phyloP scores from a whole-genome alignment of 1,140 invertebrate species.

The Pteromalus puparum region DNA sequence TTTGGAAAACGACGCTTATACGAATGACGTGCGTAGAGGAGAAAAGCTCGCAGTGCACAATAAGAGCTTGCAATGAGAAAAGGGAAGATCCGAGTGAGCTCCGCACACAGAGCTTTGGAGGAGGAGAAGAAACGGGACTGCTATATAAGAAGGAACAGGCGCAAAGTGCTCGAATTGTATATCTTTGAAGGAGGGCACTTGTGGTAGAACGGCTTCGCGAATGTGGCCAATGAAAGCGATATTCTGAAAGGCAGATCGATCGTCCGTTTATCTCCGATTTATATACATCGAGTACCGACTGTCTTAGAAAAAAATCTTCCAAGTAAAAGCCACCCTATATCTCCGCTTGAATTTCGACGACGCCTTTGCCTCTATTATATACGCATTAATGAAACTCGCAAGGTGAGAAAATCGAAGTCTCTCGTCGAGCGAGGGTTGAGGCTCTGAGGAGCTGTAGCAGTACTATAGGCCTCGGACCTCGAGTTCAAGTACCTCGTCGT shows the following conservation, averaged over 20 bases:
- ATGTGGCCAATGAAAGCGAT: not conserved
- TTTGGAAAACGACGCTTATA: too few relatives aligned
- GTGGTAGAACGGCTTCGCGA: not conserved
- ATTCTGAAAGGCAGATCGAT: not conserved
- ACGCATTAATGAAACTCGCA: not conserved
- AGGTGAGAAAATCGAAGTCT: constrained; percentile 3
- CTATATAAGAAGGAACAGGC: too few relatives aligned
- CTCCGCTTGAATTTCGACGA: not conserved
- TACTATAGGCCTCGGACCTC: not conserved
- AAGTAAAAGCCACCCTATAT: not conserved
- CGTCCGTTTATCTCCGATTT: not conserved
- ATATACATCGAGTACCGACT: too few relatives aligned
- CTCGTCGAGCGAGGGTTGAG: not conserved
- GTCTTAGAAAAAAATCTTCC: too few relatives aligned
- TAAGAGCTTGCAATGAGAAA: too few relatives aligned
- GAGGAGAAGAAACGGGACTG: too few relatives aligned
- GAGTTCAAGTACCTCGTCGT: not conserved
- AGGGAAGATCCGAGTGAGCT: too few relatives aligned
- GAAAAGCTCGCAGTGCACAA: not conserved
- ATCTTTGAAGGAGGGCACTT: constrained; percentile 8
- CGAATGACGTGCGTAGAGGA: too few relatives aligned
- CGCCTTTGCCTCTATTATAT: too few relatives aligned
- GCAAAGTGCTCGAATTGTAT: constrained; percentile 27
- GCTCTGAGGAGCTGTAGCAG: not conserved
- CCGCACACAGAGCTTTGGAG: too few relatives aligned